Base-by-base conservation (phyloP, 2,888 invertebrate species). In the Himalopsyche kuldschensis region DNA sequence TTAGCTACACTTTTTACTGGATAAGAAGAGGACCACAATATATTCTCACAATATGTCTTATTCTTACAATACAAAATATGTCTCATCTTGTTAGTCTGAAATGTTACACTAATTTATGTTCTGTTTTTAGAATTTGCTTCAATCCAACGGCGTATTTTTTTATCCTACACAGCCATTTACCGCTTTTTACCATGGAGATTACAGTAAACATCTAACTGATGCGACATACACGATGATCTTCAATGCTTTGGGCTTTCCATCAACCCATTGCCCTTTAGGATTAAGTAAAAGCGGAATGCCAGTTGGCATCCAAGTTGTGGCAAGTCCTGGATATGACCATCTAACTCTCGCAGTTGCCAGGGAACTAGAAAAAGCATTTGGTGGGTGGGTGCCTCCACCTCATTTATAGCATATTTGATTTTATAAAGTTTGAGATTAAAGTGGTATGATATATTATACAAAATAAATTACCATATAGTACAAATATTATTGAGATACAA, bases 191-290 rank as follows among this genome's bases (percentile, higher is more conserved):
- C 95, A 95, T 88, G 93, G 94, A 87, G 93, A 95, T 86, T 93
- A 94, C 27, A 91, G 94, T 86, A 92, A 93, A 86, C 94, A 93
- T 88, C 91, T 95, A 77, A 91, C 95, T 79, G 95, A 97, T 90
- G 94, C 94, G 87, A 93, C 94, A 27, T 97, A 97, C 88, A 93
- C 96, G 88, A 95, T 94, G 8, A 94, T 97, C 85, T 97, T 97
- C 89, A 97, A 97, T 88, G 93, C 95, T 0, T 89, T 97, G n/a
- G 97, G 96, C 3, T 90, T 97, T 81, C 97, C 97, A 0, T 96
- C 95, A 0, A 97, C 97, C 0, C 95, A 96, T 85, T 96, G 96
- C 87, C 97, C 97, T 5, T 91, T 97, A 81, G 96, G 95, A 0
- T 89, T 96, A n/a, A 93, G 94, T 80, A 91, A 91, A 0, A 92